These are phyloP conservation scores for Pipistrellus pipistrellus DNA, from an alignment of 2,797 vertebrate genomes.

Conservation along the genomic window DNA sequence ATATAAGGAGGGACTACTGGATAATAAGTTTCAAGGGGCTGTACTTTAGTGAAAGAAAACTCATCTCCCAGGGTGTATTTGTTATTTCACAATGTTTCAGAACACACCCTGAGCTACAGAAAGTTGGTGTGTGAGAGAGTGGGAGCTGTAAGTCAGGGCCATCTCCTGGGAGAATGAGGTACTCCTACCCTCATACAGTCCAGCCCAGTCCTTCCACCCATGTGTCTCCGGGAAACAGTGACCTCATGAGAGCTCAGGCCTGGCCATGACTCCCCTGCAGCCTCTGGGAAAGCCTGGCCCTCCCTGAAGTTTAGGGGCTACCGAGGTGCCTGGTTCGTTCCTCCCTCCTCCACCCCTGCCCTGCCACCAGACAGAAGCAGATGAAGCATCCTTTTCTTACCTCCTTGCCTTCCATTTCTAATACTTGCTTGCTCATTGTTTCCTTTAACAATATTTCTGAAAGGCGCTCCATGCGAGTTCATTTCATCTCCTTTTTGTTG, in stretches of 20 bases:
- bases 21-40: not conserved
- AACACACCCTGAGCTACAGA: slow-evolving; percentile 51
- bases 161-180: slow-evolving; percentile 29
- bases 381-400: too few relatives aligned
- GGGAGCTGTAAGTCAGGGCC: not conserved
- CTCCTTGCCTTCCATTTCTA: too few relatives aligned
- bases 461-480: not conserved
- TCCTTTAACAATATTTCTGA: not conserved
- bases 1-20: not conserved
- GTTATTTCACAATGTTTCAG: slow-evolving; percentile 70
- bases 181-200: not conserved
- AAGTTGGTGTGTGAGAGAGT: slow-evolving; percentile 39
- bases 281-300: not conserved
- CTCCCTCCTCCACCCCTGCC: too few relatives aligned
- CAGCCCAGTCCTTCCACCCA: not conserved
- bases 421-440: too few relatives aligned
- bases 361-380: too few relatives aligned
- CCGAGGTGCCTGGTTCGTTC: not conserved
- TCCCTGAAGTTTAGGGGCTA: not conserved
- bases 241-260: not conserved
- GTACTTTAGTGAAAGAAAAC: not conserved
- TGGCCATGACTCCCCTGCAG: not conserved
- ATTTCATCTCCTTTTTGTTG: not conserved
- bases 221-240: slow-evolving; percentile 40
- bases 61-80: slow-evolving; percentile 32